Conservation (phyloP, 2,113 vertebrate species). For the Galemys pyrenaicus region DNA sequence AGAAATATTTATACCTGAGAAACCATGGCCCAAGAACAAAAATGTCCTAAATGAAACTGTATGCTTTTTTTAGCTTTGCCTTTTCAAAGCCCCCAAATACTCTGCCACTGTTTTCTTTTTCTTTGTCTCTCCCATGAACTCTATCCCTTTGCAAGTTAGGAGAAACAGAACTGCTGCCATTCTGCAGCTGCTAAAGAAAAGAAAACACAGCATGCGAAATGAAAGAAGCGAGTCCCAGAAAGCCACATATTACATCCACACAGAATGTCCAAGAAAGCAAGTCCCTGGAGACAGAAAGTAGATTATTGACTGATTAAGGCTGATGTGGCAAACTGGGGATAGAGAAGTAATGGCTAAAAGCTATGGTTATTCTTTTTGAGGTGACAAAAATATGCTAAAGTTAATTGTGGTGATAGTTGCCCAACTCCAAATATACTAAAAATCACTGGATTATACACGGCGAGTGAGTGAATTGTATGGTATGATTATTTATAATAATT, state of each 20-base stretch:
- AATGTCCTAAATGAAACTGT: conserved; percentile 4
- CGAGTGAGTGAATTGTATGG: background rate
- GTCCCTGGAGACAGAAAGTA: background rate
- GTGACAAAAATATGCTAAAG: background rate
- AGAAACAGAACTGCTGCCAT: background rate
- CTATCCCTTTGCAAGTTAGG: background rate
- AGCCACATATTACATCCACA: background rate
- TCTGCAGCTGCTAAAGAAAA: background rate
- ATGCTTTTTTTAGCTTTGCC: background rate
- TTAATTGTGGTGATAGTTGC: background rate
- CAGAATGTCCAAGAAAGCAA: background rate
- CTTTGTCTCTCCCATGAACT: background rate
- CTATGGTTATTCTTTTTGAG: background rate
- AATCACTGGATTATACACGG: background rate
- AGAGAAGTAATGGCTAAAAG: background rate
- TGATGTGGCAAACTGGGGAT: no score
- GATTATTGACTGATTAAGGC: background rate
- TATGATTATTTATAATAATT: background rate
- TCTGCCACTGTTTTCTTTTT: background rate
- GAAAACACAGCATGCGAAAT: background rate
- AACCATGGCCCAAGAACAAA: conserved; percentile 14
- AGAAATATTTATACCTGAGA: background rate
- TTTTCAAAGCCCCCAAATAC: background rate
- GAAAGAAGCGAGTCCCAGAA: background rate
- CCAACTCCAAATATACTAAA: background rate